Evolutionary conservation across 2,113 vertebrate genomes (phyloP).

Genomic region (Heliornis fulica): DNA sequence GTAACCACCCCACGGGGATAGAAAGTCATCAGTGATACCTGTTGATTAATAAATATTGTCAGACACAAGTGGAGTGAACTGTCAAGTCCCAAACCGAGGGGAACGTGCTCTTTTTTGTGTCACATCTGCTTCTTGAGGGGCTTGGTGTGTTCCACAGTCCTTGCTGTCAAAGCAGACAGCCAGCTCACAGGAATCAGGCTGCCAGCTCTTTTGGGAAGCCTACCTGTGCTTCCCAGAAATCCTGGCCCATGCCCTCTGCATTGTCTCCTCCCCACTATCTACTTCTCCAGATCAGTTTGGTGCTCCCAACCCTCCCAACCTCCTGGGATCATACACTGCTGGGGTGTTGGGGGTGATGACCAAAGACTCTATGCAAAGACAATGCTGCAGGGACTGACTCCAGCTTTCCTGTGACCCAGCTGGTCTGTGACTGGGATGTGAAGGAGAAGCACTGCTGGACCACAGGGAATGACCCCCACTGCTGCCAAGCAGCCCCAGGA

Average conservation of each 20-base stretch:
- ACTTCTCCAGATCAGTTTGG: background rate
- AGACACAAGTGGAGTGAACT: background rate
- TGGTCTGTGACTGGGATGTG: background rate
- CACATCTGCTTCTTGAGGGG: background rate
- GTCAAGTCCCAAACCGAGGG: background rate
- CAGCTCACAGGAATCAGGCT: background rate
- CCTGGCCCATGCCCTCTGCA: background rate
- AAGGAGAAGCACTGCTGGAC: background rate
- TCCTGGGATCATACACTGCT: fast-evolving
- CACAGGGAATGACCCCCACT: background rate
- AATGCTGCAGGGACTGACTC: too few species aligned
- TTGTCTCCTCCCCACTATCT: background rate
- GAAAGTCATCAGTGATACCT: background rate
- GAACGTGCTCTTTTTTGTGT: background rate
- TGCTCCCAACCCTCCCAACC: fast-evolving
- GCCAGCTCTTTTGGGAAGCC: background rate
- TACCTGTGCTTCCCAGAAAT: background rate
- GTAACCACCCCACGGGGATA: background rate
- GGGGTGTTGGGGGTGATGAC: fast-evolving
- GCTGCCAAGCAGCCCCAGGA: background rate
- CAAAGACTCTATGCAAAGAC: too few species aligned
- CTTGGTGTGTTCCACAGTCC: fast-evolving
- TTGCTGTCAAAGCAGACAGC: too few species aligned
- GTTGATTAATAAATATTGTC: background rate
- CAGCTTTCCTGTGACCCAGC: too few species aligned